Percentiles rank a stretch among this genome's conserved stretches.
Conservation (phyloP, 2,797 vertebrate species). For the Thamnophis elegans region DNA sequence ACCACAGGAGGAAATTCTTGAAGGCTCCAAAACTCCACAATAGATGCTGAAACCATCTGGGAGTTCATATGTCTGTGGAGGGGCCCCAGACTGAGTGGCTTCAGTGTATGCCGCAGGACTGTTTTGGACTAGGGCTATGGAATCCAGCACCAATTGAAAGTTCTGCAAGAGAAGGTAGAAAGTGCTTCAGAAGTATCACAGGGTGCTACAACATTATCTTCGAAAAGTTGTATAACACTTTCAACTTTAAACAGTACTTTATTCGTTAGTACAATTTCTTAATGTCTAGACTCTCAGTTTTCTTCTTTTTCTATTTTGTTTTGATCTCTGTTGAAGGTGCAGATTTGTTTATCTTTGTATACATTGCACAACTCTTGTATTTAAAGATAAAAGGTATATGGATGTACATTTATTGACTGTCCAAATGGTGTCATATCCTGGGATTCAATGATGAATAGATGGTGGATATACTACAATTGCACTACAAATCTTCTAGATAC, state of each 20-base stretch:
- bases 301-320: background rate
- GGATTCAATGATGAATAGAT: background rate
- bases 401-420: background rate
- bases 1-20: background rate
- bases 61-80: background rate
- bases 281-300: background rate
- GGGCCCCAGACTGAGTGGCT: background rate
- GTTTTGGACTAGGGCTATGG: background rate
- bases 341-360: background rate
- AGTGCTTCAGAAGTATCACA: background rate
- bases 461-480: background rate
- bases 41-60: background rate
- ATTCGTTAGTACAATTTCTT: background rate
- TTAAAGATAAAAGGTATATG: background rate
- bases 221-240: background rate
- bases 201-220: background rate
- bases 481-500: background rate
- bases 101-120: background rate
- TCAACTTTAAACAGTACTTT: background rate
- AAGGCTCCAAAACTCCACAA: background rate
- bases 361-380: background rate
- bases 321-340: background rate
- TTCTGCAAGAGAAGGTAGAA: background rate
- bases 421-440: background rate
- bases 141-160: background rate